A percentile compares a stretch with the other conserved stretches of the same genome.
Conservation (phyloP, 2,113 vertebrate species). For the Chionis minor region DNA sequence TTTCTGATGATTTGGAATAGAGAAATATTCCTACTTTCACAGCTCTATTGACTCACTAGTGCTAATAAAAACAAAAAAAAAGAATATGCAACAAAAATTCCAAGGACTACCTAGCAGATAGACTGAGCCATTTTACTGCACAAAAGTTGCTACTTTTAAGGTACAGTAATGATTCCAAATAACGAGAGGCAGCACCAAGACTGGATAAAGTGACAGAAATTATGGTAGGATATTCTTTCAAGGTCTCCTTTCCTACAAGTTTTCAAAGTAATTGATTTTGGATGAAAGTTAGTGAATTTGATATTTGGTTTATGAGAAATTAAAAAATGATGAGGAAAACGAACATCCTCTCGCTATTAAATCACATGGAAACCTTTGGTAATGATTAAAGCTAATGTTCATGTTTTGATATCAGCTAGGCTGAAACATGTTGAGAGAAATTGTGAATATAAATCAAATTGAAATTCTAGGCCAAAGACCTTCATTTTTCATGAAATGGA, state of each 20-base stretch:
- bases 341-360: not conserved
- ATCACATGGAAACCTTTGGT: conserved; percentile 13
- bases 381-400: conserved; percentile 29
- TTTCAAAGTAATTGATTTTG: conserved; percentile 15
- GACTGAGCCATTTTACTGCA: not conserved
- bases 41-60: not conserved
- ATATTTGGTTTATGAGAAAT: conserved; percentile 30
- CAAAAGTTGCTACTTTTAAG: not conserved
- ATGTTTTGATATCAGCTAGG: not conserved
- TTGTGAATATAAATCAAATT: conserved; percentile 56
- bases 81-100: not conserved
- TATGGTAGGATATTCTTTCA: not conserved
- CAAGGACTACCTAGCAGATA: not conserved
- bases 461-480: conserved; percentile 42
- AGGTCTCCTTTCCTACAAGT: not conserved
- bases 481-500: conserved; percentile 61
- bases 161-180: not conserved
- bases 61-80: not conserved
- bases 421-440: conserved; percentile 14
- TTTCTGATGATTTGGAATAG: not conserved
- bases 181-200: not conserved
- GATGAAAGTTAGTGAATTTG: conserved; percentile 21
- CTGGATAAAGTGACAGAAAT: not conserved
- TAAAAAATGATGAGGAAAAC: conserved; percentile 36
- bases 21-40: not conserved